Conservation (phyloP, 2,888 invertebrate genomes). For the Leucania comma region DNA sequence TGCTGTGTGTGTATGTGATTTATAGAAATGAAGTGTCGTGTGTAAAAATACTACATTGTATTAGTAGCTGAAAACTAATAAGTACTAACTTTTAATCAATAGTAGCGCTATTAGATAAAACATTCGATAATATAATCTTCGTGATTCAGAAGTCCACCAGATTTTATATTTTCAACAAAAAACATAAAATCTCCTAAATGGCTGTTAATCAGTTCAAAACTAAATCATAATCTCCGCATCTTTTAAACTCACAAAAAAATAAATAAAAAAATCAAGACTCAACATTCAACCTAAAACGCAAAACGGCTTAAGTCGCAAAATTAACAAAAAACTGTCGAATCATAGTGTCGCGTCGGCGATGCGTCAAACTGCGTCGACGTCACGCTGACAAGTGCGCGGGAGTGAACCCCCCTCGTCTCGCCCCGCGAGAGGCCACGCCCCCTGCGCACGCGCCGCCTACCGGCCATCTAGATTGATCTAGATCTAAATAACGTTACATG, state of each 20-base stretch:
- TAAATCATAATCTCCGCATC: neutral
- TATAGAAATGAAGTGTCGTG: neutral
- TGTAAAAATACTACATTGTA: neutral
- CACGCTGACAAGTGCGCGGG: constrained; percentile 84
- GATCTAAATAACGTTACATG: constrained; percentile 73
- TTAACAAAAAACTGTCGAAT: constrained; percentile 64
- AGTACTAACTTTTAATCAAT: neutral
- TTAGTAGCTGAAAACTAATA: neutral
- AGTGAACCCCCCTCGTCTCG: constrained; percentile 78
- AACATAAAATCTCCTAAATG: neutral
- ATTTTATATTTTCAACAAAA: too few relatives aligned
- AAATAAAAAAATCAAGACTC: neutral
- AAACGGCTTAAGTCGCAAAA: constrained; percentile 38
- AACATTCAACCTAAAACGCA: constrained; percentile 6
- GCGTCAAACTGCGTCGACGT: constrained; percentile 76
- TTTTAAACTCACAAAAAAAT: neutral
- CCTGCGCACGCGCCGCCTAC: constrained; percentile 82
- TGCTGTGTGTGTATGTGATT: too few relatives aligned
- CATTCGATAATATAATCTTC: neutral
- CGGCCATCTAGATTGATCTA: constrained; percentile 85
- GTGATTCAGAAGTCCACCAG: too few relatives aligned
- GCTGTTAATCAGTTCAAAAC: neutral
- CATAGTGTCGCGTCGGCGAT: constrained; percentile 63
- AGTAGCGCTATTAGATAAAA: neutral
- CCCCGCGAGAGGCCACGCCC: constrained; percentile 78